A percentile compares a stretch with the other conserved stretches of the same genome.
Conservation (phyloP, 2,113 vertebrate species). For the Megalops atlanticus region DNA sequence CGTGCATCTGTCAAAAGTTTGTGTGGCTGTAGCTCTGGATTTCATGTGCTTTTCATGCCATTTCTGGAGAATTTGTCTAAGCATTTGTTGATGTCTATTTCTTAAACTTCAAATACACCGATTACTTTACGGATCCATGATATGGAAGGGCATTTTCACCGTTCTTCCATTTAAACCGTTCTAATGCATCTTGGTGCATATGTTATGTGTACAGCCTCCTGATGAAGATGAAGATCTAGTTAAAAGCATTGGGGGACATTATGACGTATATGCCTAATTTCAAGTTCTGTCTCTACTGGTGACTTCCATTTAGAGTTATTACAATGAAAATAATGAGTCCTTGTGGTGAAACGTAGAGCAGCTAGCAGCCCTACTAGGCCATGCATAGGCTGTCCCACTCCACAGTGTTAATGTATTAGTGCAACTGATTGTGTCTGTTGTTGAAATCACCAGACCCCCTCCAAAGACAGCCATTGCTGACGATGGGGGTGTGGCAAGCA, state of each 20-base stretch:
- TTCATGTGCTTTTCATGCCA: background rate
- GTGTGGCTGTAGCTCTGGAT: background rate
- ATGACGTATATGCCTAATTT: too few relatives aligned
- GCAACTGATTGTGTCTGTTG: constrained; percentile 30
- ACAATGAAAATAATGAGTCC: too few relatives aligned
- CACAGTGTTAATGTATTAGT: constrained; percentile 20
- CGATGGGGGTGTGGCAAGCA: background rate
- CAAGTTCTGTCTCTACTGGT: too few relatives aligned
- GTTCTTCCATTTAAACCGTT: too few relatives aligned
- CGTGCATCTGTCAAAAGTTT: background rate
- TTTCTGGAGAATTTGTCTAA: background rate
- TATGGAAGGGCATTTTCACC: too few relatives aligned
- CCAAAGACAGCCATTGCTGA: background rate
- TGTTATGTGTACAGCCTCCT: too few relatives aligned
- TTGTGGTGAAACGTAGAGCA: constrained; percentile 13
- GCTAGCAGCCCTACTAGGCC: constrained; percentile 21
- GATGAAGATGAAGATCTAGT: too few relatives aligned
- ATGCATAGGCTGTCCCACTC: background rate
- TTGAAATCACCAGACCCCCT: background rate
- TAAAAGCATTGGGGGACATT: too few relatives aligned
- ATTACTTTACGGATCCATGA: too few relatives aligned
- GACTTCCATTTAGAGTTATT: too few relatives aligned
- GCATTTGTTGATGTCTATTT: background rate
- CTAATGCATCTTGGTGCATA: too few relatives aligned
- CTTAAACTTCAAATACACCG: too few relatives aligned